Percentiles rank a stretch among this genome's conserved stretches.
phyloP scores from a whole-genome alignment of 2,797 vertebrate genomes.

The Chaetophractus vellerosus region DNA sequence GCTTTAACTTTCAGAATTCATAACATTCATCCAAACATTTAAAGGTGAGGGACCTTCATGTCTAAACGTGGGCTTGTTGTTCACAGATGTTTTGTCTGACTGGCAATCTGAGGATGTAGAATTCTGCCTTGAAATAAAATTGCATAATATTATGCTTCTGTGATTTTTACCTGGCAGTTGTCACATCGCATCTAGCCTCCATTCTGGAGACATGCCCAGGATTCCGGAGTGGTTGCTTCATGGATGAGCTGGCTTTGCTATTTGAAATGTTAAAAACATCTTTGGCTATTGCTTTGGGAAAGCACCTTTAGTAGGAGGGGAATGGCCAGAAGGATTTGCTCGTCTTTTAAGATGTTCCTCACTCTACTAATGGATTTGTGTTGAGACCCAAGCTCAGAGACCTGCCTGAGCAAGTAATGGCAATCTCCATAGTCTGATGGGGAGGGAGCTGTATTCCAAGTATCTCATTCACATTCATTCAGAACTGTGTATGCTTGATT shows the following conservation, averaged over 20 bases:
- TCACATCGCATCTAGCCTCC: conserved; percentile 62
- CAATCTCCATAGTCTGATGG: neutral
- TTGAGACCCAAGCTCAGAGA: neutral
- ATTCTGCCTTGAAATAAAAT: conserved; percentile 69
- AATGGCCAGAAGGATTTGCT: neutral
- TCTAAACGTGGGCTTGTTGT: neutral
- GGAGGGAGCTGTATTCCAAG: neutral
- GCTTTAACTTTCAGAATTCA: conserved; percentile 29
- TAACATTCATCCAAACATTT: neutral
- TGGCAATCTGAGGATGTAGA: conserved; percentile 51
- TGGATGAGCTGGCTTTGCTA: neutral
- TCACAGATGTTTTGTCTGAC: conserved; percentile 66
- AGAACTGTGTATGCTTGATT: neutral
- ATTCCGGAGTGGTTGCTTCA: conserved; percentile 65
- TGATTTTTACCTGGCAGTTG: conserved; percentile 75
- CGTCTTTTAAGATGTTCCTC: neutral
- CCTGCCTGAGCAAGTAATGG: neutral
- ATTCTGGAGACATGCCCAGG: conserved; percentile 64
- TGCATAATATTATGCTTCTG: conserved; percentile 59
- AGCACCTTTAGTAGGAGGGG: neutral
- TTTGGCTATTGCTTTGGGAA: conserved; percentile 15
- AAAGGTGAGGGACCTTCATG: neutral
- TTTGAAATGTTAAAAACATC: conserved; percentile 70
- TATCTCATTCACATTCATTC: neutral
- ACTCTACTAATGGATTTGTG: neutral